phyloP scores from a whole-genome alignment of 1,140 invertebrate genomes.

The Brachionus paranguensis region DNA sequence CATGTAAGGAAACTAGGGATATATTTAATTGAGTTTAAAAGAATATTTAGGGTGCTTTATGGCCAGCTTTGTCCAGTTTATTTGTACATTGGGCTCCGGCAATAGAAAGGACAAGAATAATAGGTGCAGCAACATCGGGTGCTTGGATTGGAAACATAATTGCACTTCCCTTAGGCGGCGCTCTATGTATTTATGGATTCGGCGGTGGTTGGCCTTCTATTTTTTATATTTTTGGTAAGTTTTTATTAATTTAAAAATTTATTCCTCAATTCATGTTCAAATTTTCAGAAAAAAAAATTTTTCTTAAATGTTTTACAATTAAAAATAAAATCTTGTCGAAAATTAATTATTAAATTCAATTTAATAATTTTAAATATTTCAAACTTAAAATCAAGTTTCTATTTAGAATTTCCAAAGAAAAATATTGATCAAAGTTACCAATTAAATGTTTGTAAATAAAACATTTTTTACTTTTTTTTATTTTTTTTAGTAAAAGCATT shows the following conservation, averaged over 20 bases:
- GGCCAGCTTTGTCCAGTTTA: slow-evolving; percentile 45
- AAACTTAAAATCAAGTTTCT: too few species aligned
- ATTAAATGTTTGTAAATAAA: too few species aligned
- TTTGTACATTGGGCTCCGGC: slow-evolving; percentile 51
- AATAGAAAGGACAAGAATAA: slow-evolving; percentile 46
- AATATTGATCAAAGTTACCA: too few species aligned
- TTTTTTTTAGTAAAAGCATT: background rate
- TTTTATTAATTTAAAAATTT: too few species aligned
- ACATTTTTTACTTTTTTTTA: background rate
- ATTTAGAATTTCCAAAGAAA: too few species aligned
- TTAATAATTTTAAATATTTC: too few species aligned
- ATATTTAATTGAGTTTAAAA: background rate
- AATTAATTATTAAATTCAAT: too few species aligned
- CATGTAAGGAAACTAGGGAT: background rate
- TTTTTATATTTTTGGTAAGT: slow-evolving; percentile 42
- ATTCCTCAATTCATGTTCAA: too few species aligned
- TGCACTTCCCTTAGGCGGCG: slow-evolving; percentile 41
- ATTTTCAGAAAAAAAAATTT: too few species aligned
- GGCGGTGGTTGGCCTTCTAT: slow-evolving; percentile 39
- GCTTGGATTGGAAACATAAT: slow-evolving; percentile 42
- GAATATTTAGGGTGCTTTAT: slow-evolving; percentile 42
- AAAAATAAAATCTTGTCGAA: too few species aligned
- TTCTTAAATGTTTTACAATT: too few species aligned
- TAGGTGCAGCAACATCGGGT: slow-evolving; percentile 47
- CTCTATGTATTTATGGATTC: slow-evolving; percentile 26